A percentile compares a stretch with the other conserved stretches of the same genome.
These are phyloP conservation scores for Merops nubicus DNA, from an alignment of 2,113 vertebrate genomes.

Conservation along the genomic window DNA sequence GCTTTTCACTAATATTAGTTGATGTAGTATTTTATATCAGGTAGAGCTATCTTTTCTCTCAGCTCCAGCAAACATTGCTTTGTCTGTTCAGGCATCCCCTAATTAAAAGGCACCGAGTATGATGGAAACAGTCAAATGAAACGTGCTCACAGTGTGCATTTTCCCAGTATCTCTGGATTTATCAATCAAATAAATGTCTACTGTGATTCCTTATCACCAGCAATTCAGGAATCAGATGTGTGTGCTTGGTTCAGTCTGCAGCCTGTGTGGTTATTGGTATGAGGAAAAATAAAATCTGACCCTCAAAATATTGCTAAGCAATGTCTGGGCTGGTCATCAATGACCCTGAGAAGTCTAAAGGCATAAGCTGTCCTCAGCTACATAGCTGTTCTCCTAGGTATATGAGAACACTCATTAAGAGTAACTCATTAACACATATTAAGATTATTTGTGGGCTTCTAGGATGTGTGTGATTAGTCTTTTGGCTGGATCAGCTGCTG, in stretches of 20 bases:
- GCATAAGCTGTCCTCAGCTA: too few species aligned
- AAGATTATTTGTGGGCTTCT: background rate
- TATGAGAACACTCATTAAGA: background rate
- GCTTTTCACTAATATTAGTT: background rate
- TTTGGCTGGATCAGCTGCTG: background rate
- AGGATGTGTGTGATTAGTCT: background rate
- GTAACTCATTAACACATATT: too few species aligned
- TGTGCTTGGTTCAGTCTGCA: background rate
- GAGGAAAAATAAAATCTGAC: background rate
- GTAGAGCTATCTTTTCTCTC: background rate
- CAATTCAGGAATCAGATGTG: background rate
- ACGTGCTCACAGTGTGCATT: background rate
- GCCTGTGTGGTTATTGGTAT: background rate
- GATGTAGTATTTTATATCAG: background rate
- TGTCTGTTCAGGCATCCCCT: conserved; percentile 8
- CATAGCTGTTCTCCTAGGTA: background rate
- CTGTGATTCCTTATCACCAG: background rate
- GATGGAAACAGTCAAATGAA: conserved; percentile 23
- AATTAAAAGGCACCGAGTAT: background rate
- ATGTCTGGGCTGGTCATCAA: background rate
- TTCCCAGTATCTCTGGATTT: background rate
- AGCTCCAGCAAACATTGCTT: conserved; percentile 14
- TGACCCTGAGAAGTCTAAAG: background rate
- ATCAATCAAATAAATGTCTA: background rate
- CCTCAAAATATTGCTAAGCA: background rate